These are phyloP conservation scores for Perca flavescens DNA, from an alignment of 2,113 vertebrate species.

Conservation along the genomic window DNA sequence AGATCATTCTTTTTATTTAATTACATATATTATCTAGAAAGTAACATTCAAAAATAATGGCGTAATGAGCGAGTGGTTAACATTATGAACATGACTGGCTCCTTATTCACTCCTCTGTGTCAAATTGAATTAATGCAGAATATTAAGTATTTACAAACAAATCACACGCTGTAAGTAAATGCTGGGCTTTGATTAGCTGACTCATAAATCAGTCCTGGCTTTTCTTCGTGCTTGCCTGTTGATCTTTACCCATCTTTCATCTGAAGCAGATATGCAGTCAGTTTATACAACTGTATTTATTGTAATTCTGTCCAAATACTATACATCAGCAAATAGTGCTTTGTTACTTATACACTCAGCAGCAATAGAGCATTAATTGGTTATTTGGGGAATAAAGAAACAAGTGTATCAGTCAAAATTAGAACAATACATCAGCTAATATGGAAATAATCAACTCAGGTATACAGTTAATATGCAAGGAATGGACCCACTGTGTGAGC, in stretches of 20 bases:
- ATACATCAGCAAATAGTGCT: slow-evolving; percentile 47
- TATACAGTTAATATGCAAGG: neutral
- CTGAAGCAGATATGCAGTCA: slow-evolving; percentile 3
- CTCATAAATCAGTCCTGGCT: slow-evolving; percentile 50
- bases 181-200: slow-evolving; percentile 51
- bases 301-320: slow-evolving; percentile 37
- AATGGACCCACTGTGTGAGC: neutral
- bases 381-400: slow-evolving; percentile 54
- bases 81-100: slow-evolving; percentile 21
- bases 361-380: slow-evolving; percentile 52
- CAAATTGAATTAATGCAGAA: slow-evolving; percentile 47
- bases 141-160: slow-evolving; percentile 51
- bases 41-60: slow-evolving; percentile 2
- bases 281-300: slow-evolving; percentile 50
- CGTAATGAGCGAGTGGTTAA: slow-evolving; percentile 13
- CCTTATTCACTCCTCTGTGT: slow-evolving; percentile 19
- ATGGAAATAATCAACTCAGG: slow-evolving; percentile 26
- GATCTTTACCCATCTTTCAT: slow-evolving; percentile 42
- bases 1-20: slow-evolving; percentile 1
- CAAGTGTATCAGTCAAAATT: slow-evolving; percentile 24
- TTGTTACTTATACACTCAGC: slow-evolving; percentile 46
- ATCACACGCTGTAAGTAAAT: slow-evolving; percentile 37
- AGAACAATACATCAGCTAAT: slow-evolving; percentile 22
- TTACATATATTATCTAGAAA: neutral
- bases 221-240: slow-evolving; percentile 9